Evolutionary conservation across 2,888 invertebrate species (phyloP), one percentile per base, ranked within the genome.

Genomic region (Stictocephala bisonia): DNA sequence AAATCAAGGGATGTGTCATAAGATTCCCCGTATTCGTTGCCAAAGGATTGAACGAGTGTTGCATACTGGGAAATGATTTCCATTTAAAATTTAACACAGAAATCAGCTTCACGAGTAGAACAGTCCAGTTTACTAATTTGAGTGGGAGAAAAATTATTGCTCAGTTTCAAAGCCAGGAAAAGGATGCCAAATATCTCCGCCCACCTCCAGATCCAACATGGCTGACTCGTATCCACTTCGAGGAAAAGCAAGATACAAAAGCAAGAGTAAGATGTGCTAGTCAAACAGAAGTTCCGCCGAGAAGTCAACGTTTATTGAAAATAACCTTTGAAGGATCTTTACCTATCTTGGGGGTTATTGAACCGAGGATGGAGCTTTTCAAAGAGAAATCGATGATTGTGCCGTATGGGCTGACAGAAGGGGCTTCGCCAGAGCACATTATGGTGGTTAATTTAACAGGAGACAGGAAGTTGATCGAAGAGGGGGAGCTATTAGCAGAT

Each of bases 81-180:
- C 60, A 60, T 15, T 13, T 60, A n/a, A 18, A 40, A n/a, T 60
- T 40, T 40, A n/a, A 18, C 13, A 60, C 60, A n/a, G 26, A 24
- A 1, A 40, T 60, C 7, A 15, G n/a, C 24, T 60, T 9, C n/a
- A 2, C 22, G 2, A 3, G n/a, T 11, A 20, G 35, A 3, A 11
- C 1, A 6, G 24, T 60, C 2, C 9, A 31, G 18, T 22, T 60
- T n/a, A 22, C 22, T 9, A 22, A 1, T 18, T 22, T 7, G n/a
- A 40, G 60, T 40, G 60, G 60, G 24, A 35, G 40, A 31, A 40
- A 1, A 9, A 40, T 60, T 18, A 6, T 24, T 4, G 26, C 40
- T 1, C 22, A 6, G 3, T 60, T 60, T 22, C 7, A 1, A 9
- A 20, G 40, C n/a, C 1, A 7, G 18, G 60, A 60, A 40, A 35